Evolutionary conservation across 2,113 vertebrate species (phyloP).

Genomic region (Pogonocichla stellata): DNA sequence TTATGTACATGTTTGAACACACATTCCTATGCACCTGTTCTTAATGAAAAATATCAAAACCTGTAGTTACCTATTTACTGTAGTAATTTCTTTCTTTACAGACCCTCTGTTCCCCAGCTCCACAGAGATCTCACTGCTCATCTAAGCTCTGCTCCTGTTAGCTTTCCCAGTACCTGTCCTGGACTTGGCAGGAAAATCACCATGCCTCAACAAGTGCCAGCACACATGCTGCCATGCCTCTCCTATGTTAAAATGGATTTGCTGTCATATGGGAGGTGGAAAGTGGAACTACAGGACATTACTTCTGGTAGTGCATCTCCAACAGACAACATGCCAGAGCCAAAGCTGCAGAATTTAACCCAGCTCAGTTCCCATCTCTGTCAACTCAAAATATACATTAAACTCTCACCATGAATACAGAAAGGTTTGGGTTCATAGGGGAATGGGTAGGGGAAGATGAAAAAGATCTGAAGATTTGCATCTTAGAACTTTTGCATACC

Average conservation of each 20-base stretch:
- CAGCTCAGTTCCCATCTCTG: neutral
- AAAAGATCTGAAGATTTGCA: neutral
- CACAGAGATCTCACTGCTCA: neutral
- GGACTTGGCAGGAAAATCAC: neutral
- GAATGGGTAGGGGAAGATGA: neutral
- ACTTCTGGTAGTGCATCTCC: neutral
- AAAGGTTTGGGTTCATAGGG: neutral
- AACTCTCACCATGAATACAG: neutral
- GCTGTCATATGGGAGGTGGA: neutral
- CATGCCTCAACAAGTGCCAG: neutral
- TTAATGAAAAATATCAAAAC: neutral
- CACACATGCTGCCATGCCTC: accelerated
- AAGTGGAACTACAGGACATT: neutral
- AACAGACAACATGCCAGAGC: neutral
- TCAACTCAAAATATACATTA: neutral
- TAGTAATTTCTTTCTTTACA: neutral
- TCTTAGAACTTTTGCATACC: neutral
- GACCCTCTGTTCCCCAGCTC: neutral
- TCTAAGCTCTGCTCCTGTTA: neutral
- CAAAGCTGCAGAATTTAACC: neutral
- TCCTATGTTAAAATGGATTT: neutral
- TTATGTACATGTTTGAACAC: neutral
- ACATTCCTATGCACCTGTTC: neutral
- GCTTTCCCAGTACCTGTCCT: neutral
- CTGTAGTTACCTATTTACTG: neutral